These are phyloP conservation scores for Neodiprion fabricii DNA, from an alignment of 1,140 invertebrate species.

Conservation along the genomic window DNA sequence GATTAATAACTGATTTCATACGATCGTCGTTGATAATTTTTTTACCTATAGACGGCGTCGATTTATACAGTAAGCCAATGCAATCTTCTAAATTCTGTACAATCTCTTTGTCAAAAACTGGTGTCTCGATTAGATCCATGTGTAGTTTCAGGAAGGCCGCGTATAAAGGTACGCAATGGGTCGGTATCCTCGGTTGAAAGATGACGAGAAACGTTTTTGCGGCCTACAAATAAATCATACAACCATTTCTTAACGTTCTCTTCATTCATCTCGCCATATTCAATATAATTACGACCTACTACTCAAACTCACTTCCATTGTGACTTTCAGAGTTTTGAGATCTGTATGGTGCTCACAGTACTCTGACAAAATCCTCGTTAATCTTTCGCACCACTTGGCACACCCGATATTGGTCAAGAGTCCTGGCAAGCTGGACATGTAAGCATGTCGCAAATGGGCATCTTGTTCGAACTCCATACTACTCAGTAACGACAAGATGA, in stretches of 20 bases:
- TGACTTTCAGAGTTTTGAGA: slow-evolving; percentile 47
- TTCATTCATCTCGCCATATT: background rate
- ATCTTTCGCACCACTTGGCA: slow-evolving; percentile 52
- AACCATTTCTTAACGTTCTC: background rate
- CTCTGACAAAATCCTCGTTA: slow-evolving; percentile 47
- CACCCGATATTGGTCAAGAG: slow-evolving; percentile 47
- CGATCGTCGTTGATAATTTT: slow-evolving; percentile 46
- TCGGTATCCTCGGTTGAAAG: slow-evolving; percentile 42
- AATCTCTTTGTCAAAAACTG: slow-evolving; percentile 49
- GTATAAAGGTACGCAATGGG: slow-evolving; percentile 45
- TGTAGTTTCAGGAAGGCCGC: slow-evolving; percentile 48
- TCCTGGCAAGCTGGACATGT: slow-evolving; percentile 51
- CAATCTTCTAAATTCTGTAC: slow-evolving; percentile 49
- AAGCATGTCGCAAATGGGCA: slow-evolving; percentile 43
- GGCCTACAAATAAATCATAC: slow-evolving; percentile 34
- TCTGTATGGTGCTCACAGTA: slow-evolving; percentile 55
- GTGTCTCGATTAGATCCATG: slow-evolving; percentile 46
- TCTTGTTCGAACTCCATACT: slow-evolving; percentile 56
- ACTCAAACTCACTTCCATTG: slow-evolving; percentile 42
- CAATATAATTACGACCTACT: slow-evolving; percentile 10
- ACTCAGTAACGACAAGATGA: slow-evolving; percentile 46
- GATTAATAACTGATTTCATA: slow-evolving; percentile 38
- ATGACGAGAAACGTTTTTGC: slow-evolving; percentile 44
- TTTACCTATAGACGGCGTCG: slow-evolving; percentile 43
- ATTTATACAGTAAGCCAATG: slow-evolving; percentile 48